Base-by-base conservation (phyloP, 2,797 vertebrate species). In the Etheostoma perlongum region DNA sequence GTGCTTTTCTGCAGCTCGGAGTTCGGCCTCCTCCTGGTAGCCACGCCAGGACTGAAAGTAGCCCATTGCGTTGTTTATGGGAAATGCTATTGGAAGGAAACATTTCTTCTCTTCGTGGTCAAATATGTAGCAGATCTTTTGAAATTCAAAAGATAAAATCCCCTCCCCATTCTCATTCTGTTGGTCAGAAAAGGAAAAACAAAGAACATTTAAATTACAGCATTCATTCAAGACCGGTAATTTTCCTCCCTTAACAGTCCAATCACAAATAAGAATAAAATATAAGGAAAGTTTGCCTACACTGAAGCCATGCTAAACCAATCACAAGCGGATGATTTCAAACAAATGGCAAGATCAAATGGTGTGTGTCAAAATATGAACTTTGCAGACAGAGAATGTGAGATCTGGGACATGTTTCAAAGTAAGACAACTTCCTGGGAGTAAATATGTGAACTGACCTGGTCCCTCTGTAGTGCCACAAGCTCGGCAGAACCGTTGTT, bases 401-500 rank as follows among this genome's bases (percentile, higher is more conserved):
- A 76, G 5, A 72, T 52, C 6, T 67, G 18, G 4, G 1, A 52
- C 27, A 72, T 47, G 5, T 67, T 82, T 74, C 19, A 12, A 72
- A 25, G 51, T 4, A 46, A 60, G 18, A 73, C 6, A 78, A 74
- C 15, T 27, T 48, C 13, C 23, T 30, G 19, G 46, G 18, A 58
- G 30, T 23, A 64, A 60, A 67, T 21, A 36, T 73, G 27, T 77
- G 27, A 68, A 78, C 95, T 92, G 72, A 99, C 98, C 97, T 95
- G 91, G 67, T 98, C 96, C 40, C 97, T 94, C 67, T 97, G 95
- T 19, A 99, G 93, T 0, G 95, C 88, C 86, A 99, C 98, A 0
- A 99, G 92, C 69, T 99, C 98, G 0, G 95, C 96, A 23, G 96
- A 97, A 46, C 98, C 98, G 0, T 99, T 99, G 88, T 99, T 99